Evolutionary conservation across 2,797 vertebrate genomes (phyloP), one percentile per base, ranked within the genome.

Genomic region (Alcedo quadribrachys): DNA sequence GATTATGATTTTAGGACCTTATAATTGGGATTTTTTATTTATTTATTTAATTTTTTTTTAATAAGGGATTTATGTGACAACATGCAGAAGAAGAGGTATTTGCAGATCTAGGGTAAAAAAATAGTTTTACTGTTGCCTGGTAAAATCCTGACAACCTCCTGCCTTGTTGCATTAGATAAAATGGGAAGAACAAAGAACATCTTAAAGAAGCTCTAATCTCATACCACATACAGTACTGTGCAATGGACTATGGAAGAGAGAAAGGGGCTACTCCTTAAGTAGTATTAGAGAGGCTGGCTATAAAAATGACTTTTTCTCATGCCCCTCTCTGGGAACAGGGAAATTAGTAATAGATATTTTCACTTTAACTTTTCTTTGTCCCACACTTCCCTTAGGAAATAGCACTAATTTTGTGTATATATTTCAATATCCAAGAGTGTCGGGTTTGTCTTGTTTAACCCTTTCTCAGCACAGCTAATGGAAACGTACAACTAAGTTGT

Each of bases 101-200:
- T 75, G 63, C 6, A 5, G 42, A 75, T 66, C 46, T 66, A 62
- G 75, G 68, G 19, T 43, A 15, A 90, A 90, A 87, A 63, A 62
- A 12, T 3, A 45, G 57, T 63, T 70, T 27, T 54, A 24, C 61
- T 71, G 50, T 82, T 77, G 55, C 54, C 51, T 75, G 45, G 71
- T 48, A 85, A 92, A 93, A 92, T 76, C 42, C 77, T 86, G 82
- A 85, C 77, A 87, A 69, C 63, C 22, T 28, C 45, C 37, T 87
- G 62, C 62, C 40, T 92, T 68, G 46, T 30, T 12, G 4, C 27
- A 27, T 88, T 83, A 85, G 32, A 62, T 71, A 62, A 67, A 82
- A 60, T 40, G 55, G 50, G 71, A 89, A 89, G 75, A 80, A 87
- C 65, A 90, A 92, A 91, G 62, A 82, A 71, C 18, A 42, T 37